These are phyloP conservation scores for Chelonus insularis DNA, from an alignment of 1,140 invertebrate species.

Conservation along the genomic window DNA sequence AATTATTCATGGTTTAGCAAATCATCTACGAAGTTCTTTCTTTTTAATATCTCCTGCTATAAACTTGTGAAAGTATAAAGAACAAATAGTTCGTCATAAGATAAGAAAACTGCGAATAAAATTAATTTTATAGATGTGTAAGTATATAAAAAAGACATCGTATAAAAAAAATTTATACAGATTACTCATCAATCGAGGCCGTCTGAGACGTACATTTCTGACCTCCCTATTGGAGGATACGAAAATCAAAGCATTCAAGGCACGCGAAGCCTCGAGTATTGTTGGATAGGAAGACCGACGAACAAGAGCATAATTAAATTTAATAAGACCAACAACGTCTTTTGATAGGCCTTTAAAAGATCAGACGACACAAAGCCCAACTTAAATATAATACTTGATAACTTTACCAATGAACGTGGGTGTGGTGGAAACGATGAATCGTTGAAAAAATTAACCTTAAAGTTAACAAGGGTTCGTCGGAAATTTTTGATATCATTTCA, in stretches of 20 bases:
- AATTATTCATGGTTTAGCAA: too few relatives aligned
- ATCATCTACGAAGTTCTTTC: too few relatives aligned
- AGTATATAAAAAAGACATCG: too few relatives aligned
- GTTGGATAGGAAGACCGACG: conserved; percentile 11
- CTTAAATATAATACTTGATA: neutral
- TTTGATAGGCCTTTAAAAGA: conserved; percentile 11
- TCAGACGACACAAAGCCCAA: neutral
- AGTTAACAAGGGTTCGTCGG: too few relatives aligned
- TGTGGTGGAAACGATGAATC: neutral
- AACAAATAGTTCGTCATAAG: too few relatives aligned
- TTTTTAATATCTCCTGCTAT: too few relatives aligned
- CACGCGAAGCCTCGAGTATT: conserved; percentile 13
- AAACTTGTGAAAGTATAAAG: too few relatives aligned
- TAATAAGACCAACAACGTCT: conserved; percentile 20
- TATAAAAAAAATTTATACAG: too few relatives aligned
- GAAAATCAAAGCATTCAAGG: neutral
- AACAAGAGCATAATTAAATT: conserved; percentile 15
- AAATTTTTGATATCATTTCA: too few relatives aligned
- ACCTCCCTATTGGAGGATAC: neutral
- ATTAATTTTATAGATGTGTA: too few relatives aligned
- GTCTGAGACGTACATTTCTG: neutral
- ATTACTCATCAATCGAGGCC: neutral
- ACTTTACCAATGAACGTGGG: neutral
- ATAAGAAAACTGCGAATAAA: too few relatives aligned
- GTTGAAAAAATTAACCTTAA: neutral